Base-by-base conservation (phyloP, 2,888 invertebrate genomes). In the Crossocerus cetratus region DNA sequence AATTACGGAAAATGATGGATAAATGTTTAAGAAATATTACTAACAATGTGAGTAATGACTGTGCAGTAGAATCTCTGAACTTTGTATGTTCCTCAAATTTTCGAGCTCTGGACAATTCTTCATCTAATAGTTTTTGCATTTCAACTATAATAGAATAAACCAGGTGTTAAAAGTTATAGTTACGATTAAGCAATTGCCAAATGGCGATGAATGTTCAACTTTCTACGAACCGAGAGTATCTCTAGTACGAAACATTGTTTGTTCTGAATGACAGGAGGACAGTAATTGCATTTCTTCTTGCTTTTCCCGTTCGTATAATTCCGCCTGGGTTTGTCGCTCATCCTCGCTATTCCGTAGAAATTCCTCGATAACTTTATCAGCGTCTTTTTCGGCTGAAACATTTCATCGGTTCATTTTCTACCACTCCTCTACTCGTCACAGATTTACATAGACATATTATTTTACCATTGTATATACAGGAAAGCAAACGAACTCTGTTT, bases 51-150 rank as follows among this genome's bases (percentile, higher is more conserved):
- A 95, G 91, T 83, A 94, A 92, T 80, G 93, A 93, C 83, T 93
- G 91, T 72, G 94, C 92, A 32, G 91, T 90, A 80, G 91, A 91
- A 72, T 91, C 88, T 76, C 92, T 90, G 74, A 91, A 90, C 86
- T 93, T 92, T 81, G 94, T 93, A 86, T 95, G 94, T 80, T 93
- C 91, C 84, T 92, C 92, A 77, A 95, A 91, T 77, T 92, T 92
- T 83, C 91, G 90, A 81, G 92, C 93, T 74, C 93, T 92, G 44
- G 91, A 90, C 73, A 93, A 92, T 88, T 95, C 95, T 87, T 95
- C 93, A 76, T 93, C 92, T 56, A 96, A 90, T 49, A 95, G 90
- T 83, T 92, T 91, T 86, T 94, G 93, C 95, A 96, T 96, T 58
- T 94, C 94, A 84, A 91, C 93, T 91, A 67, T 23, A 84, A 66